These are phyloP conservation scores for Origma solitaria DNA, from an alignment of 2,113 vertebrate species.

Conservation along the genomic window DNA sequence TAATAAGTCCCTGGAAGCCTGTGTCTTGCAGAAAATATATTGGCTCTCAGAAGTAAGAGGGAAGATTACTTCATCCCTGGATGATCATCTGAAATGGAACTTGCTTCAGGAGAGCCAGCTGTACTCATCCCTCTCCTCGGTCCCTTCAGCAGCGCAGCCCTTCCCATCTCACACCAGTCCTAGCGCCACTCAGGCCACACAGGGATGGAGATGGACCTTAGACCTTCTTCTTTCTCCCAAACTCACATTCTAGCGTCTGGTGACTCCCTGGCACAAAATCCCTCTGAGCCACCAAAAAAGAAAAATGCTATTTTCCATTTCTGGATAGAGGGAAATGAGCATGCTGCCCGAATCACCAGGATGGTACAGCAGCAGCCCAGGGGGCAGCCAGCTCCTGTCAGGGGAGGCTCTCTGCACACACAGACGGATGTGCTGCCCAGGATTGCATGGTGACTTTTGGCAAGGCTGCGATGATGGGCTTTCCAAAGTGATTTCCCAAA, in stretches of 20 bases:
- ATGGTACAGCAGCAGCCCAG: neutral
- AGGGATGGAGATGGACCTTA: neutral
- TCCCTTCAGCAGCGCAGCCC: neutral
- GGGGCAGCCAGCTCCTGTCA: neutral
- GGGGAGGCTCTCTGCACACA: neutral
- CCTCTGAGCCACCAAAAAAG: neutral
- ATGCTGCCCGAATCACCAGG: neutral
- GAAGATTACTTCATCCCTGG: neutral
- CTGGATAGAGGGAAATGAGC: neutral
- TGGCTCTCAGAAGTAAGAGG: neutral
- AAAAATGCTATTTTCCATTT: neutral
- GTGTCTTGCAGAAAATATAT: neutral
- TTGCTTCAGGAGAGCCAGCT: neutral
- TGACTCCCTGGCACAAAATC: neutral
- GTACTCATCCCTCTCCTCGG: neutral
- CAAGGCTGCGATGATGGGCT: rapidly evolving
- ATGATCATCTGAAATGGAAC: neutral
- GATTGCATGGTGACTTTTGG: neutral
- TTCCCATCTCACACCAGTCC: neutral
- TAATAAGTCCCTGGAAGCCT: neutral
- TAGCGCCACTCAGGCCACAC: neutral
- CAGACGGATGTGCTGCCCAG: rapidly evolving
- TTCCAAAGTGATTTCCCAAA: neutral
- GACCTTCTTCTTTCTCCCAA: neutral
- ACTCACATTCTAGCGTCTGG: rapidly evolving